Percentiles rank a stretch among this genome's conserved stretches.
These are phyloP conservation scores for Drosophila acutilabella DNA, from an alignment of 2,888 invertebrate genomes.

Conservation along the genomic window DNA sequence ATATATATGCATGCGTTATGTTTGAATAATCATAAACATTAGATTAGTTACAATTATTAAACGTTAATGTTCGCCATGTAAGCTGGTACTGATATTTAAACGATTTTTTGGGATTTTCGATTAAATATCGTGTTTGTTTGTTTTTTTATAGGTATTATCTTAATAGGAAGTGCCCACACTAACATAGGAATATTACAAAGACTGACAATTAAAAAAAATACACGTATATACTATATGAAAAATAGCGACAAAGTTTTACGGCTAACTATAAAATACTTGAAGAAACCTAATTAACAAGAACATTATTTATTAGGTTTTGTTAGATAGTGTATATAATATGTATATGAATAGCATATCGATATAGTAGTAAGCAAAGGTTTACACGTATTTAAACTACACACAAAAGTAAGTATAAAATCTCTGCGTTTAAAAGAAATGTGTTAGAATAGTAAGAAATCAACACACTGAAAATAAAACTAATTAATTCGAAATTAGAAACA, in stretches of 20 bases:
- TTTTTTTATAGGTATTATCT: conserved; percentile 26
- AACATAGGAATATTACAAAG: conserved; percentile 21
- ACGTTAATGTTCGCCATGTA: conserved; percentile 33
- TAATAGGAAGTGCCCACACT: conserved; percentile 59
- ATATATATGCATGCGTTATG: conserved; percentile 39
- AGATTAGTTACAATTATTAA: conserved; percentile 34
- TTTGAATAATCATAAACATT: conserved; percentile 32
- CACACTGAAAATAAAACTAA: conserved; percentile 18
- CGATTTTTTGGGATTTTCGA: conserved; percentile 26
- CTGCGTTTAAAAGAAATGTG: conserved; percentile 41
- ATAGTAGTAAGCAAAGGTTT: conserved; percentile 48
- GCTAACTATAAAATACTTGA: conserved; percentile 70
- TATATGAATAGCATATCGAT: conserved; percentile 35
- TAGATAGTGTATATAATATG: conserved; percentile 38
- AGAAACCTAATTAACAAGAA: conserved; percentile 77
- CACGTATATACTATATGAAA: conserved; percentile 3
- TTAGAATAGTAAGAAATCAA: background rate
- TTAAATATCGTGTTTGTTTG: conserved; percentile 5
- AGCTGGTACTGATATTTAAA: conserved; percentile 37
- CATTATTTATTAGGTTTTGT: conserved; percentile 43
- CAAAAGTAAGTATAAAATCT: conserved; percentile 33
- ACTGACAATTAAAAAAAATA: conserved; percentile 11
- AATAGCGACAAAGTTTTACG: conserved; percentile 46
- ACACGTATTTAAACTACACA: conserved; percentile 12
- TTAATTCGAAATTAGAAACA: conserved; percentile 25